Evolutionary conservation across 2,888 invertebrate species (phyloP).

Genomic region (Agriopis aurantiaria): DNA sequence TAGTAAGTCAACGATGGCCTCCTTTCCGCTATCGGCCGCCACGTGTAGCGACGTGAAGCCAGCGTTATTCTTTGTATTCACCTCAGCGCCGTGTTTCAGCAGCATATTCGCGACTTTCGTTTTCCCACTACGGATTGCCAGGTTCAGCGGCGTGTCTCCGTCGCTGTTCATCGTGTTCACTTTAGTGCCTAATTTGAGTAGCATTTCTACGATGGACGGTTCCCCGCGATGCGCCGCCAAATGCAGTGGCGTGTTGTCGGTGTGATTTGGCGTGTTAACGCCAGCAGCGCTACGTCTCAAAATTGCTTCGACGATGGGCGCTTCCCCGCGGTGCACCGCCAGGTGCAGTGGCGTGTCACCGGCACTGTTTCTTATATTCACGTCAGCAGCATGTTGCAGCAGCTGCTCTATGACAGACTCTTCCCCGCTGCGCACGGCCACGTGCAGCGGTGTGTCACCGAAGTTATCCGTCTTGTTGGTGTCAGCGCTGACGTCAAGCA

Average conservation of each 20-base stretch:
- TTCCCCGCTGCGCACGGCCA: constrained; percentile 47
- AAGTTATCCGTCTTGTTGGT: constrained; percentile 49
- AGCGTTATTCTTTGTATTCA: neutral
- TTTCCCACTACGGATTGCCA: neutral
- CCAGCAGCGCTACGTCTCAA: neutral
- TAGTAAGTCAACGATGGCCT: neutral
- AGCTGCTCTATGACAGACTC: neutral
- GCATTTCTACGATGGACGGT: neutral
- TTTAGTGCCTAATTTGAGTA: neutral
- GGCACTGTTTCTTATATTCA: neutral
- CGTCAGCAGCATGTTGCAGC: constrained; percentile 1
- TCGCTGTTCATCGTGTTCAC: neutral
- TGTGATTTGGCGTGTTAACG: neutral
- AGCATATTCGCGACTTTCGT: neutral
- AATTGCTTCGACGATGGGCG: neutral
- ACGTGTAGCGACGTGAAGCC: neutral
- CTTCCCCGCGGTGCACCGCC: constrained; percentile 3
- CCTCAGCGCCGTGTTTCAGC: neutral
- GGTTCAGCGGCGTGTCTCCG: constrained; percentile 3
- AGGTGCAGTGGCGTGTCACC: constrained; percentile 2
- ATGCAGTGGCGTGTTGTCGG: neutral
- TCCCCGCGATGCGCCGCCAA: constrained; percentile 1
- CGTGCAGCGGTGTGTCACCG: constrained; percentile 48
- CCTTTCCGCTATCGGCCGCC: neutral
- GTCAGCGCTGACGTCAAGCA: constrained; percentile 43